Evolutionary conservation across 2,797 vertebrate species (phyloP).

Genomic region (Chloroceryle inda): DNA sequence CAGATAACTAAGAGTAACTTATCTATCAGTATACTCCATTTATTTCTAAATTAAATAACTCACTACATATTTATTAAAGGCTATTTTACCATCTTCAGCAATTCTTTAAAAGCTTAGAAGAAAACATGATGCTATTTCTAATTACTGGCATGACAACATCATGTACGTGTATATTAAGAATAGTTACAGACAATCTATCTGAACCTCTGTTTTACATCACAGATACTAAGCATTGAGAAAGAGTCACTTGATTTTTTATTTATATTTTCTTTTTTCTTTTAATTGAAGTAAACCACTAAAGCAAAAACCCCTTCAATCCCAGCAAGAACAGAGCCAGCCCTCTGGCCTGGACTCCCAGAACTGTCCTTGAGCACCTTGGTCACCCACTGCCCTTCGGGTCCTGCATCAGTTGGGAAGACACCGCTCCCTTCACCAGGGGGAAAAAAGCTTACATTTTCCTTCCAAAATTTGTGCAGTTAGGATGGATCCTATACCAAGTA

Average conservation of each 20-base stretch:
- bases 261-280: no score
- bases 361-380: background rate
- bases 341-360: accelerated
- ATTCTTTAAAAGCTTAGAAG: background rate
- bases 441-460: background rate
- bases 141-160: background rate
- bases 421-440: background rate
- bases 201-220: background rate
- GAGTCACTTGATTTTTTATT: background rate
- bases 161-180: background rate
- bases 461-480: background rate
- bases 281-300: background rate
- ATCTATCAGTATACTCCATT: background rate
- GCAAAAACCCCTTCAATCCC: background rate
- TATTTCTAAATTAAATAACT: background rate
- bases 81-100: background rate
- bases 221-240: background rate
- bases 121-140: background rate
- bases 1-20: background rate
- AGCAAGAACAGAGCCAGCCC: accelerated
- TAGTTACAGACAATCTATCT: background rate
- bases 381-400: background rate
- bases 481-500: background rate
- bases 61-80: background rate
- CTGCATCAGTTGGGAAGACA: no score